A percentile compares a stretch with the other conserved stretches of the same genome.
Conservation (phyloP, 2,113 vertebrate species). For the Ictalurus punctatus region DNA sequence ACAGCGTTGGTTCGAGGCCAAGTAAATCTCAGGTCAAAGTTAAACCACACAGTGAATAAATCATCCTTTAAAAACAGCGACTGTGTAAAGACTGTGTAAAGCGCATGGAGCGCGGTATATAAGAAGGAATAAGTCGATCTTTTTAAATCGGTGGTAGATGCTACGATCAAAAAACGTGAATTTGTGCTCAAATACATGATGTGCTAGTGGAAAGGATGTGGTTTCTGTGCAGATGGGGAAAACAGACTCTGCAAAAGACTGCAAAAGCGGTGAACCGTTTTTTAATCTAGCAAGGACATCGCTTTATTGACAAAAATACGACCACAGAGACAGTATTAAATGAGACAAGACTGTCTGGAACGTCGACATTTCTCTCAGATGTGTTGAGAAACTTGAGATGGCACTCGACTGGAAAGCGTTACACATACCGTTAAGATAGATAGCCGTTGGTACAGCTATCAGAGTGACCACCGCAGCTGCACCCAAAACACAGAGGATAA, state of each 20-base stretch:
- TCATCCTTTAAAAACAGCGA: conserved; percentile 1
- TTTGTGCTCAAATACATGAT: neutral
- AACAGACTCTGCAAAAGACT: neutral
- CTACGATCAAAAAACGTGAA: too few species aligned
- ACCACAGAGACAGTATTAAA: too few species aligned
- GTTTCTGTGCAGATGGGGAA: neutral
- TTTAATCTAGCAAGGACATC: neutral
- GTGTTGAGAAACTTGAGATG: neutral
- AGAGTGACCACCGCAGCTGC: conserved; percentile 61
- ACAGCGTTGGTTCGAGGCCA: neutral
- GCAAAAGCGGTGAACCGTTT: neutral
- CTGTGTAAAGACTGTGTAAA: neutral
- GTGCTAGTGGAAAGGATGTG: neutral
- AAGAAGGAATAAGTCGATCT: neutral
- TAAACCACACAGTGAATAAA: neutral
- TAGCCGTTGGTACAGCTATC: conserved; percentile 71
- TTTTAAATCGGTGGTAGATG: neutral
- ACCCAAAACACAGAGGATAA: conserved; percentile 65
- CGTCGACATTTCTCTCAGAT: neutral
- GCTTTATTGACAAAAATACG: neutral
- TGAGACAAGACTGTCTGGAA: neutral
- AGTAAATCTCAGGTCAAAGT: conserved; percentile 7
- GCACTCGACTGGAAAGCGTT: neutral
- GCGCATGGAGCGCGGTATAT: neutral
- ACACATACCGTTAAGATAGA: conserved; percentile 66